A percentile compares a stretch with the other conserved stretches of the same genome.
phyloP scores from a whole-genome alignment of 2,888 invertebrate genomes.

The Creontiades dilutus region DNA sequence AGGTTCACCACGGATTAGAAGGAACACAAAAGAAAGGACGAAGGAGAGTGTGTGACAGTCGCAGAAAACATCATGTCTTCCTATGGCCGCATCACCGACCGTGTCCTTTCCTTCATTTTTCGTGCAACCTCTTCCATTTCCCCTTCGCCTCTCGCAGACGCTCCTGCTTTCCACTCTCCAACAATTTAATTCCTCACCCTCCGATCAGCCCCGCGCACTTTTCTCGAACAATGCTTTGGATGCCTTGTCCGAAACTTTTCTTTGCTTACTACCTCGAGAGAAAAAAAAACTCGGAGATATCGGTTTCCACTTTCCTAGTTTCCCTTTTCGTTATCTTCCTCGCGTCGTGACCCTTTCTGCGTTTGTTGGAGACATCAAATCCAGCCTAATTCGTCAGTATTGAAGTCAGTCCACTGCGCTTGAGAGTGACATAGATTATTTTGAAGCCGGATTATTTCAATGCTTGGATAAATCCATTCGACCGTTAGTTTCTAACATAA shows the following conservation, averaged over 20 bases:
- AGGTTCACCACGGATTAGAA: slow-evolving; percentile 66
- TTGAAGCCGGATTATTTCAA: too few relatives aligned
- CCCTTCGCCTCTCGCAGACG: not conserved
- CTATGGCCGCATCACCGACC: slow-evolving; percentile 61
- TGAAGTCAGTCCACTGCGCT: too few relatives aligned
- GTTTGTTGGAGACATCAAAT: not conserved
- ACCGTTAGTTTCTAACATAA: too few relatives aligned
- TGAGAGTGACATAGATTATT: too few relatives aligned
- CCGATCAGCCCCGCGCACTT: slow-evolving; percentile 51
- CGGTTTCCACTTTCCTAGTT: slow-evolving; percentile 67
- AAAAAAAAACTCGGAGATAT: slow-evolving; percentile 48
- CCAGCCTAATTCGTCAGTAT: too few relatives aligned
- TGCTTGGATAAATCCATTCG: too few relatives aligned
- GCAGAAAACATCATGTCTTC: slow-evolving; percentile 57
- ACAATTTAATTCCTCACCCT: slow-evolving; percentile 64
- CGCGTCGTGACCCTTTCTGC: not conserved
- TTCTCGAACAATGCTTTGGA: slow-evolving; percentile 60
- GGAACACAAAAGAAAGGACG: slow-evolving; percentile 64
- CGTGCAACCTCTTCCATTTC: slow-evolving; percentile 45
- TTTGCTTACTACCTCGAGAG: slow-evolving; percentile 5
- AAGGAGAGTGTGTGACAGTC: slow-evolving; percentile 69
- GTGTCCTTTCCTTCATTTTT: slow-evolving; percentile 32
- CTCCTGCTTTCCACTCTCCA: slow-evolving; percentile 64
- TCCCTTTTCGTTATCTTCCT: slow-evolving; percentile 45
- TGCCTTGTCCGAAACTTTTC: slow-evolving; percentile 45